Evolutionary conservation across 1,140 invertebrate species (phyloP).

Genomic region (Drosophila lowei): DNA sequence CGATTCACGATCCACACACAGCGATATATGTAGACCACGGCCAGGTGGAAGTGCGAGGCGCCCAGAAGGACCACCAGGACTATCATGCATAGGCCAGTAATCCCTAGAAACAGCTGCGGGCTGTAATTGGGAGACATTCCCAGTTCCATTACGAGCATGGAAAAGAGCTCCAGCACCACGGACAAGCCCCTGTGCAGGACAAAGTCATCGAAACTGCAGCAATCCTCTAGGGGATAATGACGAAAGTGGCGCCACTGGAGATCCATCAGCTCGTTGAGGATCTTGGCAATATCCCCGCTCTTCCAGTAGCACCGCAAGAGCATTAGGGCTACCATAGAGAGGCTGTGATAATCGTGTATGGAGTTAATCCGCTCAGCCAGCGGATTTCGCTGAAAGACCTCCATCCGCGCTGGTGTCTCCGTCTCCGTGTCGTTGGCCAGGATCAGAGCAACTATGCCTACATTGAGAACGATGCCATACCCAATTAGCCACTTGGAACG

Average conservation of each 20-base stretch:
- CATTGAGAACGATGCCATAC: slow-evolving; percentile 50
- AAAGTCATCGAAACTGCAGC: slow-evolving; percentile 38
- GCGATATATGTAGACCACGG: slow-evolving; percentile 44
- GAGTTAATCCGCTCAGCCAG: slow-evolving; percentile 24
- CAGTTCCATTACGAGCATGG: slow-evolving; percentile 15
- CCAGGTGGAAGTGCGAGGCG: slow-evolving; percentile 46
- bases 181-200: slow-evolving; percentile 29
- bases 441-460: slow-evolving; percentile 1
- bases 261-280: slow-evolving; percentile 32
- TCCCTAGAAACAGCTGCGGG: slow-evolving; percentile 10
- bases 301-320: slow-evolving; percentile 37
- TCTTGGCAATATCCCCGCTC: slow-evolving; percentile 7
- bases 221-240: slow-evolving; percentile 9
- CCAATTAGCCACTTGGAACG: slow-evolving; percentile 50
- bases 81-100: slow-evolving; percentile 5
- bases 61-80: background rate
- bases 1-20: slow-evolving; percentile 54
- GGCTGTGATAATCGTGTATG: slow-evolving; percentile 9
- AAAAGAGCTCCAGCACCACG: slow-evolving; percentile 23
- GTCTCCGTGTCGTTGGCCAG: slow-evolving; percentile 12
- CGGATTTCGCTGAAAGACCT: slow-evolving; percentile 34
- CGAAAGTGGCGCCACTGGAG: slow-evolving; percentile 25
- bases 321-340: slow-evolving; percentile 5
- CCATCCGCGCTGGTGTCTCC: background rate
- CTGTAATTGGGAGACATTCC: background rate